These are phyloP conservation scores for Varanus komodoensis DNA, from an alignment of 2,113 vertebrate species.

Conservation along the genomic window DNA sequence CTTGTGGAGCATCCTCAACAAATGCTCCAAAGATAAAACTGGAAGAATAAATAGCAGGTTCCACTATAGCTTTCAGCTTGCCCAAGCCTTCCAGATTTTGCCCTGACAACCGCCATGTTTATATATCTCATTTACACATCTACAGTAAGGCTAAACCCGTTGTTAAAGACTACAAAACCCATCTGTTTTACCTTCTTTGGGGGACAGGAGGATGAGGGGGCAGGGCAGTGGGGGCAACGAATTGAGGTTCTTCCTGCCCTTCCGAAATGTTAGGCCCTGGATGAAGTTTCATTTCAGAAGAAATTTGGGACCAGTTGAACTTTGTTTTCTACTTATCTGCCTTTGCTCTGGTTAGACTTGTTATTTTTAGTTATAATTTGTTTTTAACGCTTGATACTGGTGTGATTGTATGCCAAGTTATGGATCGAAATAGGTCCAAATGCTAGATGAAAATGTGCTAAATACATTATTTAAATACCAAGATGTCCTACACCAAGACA, in stretches of 20 bases:
- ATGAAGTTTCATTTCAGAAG: background rate
- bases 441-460: background rate
- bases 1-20: background rate
- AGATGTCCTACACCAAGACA: background rate
- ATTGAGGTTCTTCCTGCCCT: background rate
- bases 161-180: background rate
- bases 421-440: background rate
- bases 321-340: background rate
- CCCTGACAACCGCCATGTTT: background rate
- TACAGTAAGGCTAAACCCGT: background rate
- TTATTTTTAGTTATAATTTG: no score
- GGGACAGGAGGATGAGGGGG: background rate
- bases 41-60: background rate
- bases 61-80: background rate
- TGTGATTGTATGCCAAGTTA: background rate
- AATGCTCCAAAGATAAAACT: background rate
- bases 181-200: background rate
- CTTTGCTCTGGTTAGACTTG: background rate
- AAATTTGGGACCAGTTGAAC: background rate
- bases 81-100: background rate
- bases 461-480: background rate
- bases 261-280: background rate
- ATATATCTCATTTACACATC: background rate
- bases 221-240: background rate
- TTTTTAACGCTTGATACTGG: background rate